phyloP scores from a whole-genome alignment of 2,113 vertebrate genomes.

The Dicerorhinus sumatrensis region DNA sequence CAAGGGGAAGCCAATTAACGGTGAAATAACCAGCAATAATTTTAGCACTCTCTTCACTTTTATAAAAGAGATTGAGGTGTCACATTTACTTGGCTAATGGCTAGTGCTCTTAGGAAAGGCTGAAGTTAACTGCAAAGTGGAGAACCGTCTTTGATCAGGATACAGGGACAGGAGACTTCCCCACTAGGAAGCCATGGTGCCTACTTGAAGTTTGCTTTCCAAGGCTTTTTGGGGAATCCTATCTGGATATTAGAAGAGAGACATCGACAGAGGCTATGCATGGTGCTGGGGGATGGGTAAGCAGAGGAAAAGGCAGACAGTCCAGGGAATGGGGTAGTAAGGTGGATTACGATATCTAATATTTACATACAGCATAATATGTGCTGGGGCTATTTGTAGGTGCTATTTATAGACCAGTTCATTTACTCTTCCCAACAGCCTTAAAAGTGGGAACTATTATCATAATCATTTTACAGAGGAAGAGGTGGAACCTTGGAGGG shows the following conservation, averaged over 20 bases:
- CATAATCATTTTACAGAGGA: conserved; percentile 16
- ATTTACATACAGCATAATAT: not conserved
- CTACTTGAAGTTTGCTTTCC: not conserved
- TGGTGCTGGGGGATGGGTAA: not conserved
- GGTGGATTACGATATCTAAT: not conserved
- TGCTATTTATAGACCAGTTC: not conserved
- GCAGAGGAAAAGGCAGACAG: not conserved
- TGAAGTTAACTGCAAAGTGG: not conserved
- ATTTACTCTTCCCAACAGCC: not conserved
- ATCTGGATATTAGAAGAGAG: not conserved
- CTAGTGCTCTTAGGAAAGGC: conserved; percentile 38
- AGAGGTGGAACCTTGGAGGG: not conserved
- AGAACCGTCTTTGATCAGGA: not conserved
- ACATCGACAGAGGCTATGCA: too few relatives aligned
- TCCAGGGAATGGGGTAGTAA: not conserved
- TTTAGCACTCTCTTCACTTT: conserved; percentile 43
- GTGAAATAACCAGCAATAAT: conserved; percentile 68
- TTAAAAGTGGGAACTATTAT: conserved; percentile 14
- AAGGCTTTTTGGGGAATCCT: not conserved
- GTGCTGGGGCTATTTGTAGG: not conserved
- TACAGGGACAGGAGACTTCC: not conserved
- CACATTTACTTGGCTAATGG: conserved; percentile 42
- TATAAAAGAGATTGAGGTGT: conserved; percentile 47
- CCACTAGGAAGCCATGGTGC: not conserved
- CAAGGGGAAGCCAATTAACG: conserved; percentile 67